Evolutionary conservation across 2,888 invertebrate species (phyloP).

Genomic region (Lithophane ornitopus): DNA sequence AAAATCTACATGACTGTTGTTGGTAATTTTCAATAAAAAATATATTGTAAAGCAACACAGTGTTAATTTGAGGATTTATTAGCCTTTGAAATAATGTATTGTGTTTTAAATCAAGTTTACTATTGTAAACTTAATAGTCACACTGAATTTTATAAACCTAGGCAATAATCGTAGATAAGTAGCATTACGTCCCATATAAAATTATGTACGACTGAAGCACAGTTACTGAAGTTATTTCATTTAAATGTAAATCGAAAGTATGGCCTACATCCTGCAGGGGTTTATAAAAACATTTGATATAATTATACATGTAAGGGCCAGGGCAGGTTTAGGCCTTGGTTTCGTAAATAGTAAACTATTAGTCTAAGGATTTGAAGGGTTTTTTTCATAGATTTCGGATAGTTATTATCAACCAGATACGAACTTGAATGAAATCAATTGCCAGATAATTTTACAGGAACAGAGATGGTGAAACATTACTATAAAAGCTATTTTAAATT

Average conservation of each 20-base stretch:
- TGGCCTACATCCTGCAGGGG: no score
- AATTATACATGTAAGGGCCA: not conserved
- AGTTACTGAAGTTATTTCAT: not conserved
- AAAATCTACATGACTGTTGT: not conserved
- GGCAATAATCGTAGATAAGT: not conserved
- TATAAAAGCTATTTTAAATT: not conserved
- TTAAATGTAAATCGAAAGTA: not conserved
- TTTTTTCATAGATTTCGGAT: not conserved
- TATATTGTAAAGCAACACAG: not conserved
- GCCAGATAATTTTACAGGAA: not conserved
- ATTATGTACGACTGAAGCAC: not conserved
- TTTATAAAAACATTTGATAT: not conserved
- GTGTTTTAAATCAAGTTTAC: no score
- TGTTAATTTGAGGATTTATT: no score
- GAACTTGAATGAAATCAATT: not conserved
- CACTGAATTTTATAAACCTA: not conserved
- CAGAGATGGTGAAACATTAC: not conserved
- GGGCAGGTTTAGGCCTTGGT: not conserved
- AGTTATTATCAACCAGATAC: not conserved
- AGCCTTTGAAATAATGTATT: not conserved
- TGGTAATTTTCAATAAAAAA: not conserved
- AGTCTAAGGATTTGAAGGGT: not conserved
- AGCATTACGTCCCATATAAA: not conserved
- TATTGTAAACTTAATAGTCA: not conserved
- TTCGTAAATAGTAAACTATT: not conserved